Percentiles rank a stretch among this genome's conserved stretches.
Evolutionary conservation across 2,888 invertebrate species (phyloP).

Genomic region (Rhingia campestris): DNA sequence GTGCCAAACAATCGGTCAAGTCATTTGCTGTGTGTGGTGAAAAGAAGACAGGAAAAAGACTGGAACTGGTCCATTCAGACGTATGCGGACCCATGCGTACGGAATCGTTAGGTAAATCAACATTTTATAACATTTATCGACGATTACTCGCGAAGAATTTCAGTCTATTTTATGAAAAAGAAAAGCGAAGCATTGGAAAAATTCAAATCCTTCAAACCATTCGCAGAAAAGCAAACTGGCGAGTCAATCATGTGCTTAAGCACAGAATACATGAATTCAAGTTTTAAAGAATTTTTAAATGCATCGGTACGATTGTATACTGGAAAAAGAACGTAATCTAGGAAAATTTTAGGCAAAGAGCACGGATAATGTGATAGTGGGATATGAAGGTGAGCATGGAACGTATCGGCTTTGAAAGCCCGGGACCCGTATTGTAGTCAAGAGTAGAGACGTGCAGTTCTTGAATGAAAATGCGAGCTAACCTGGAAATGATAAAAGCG

Average conservation of each 20-base stretch:
- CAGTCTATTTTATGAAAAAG: neutral
- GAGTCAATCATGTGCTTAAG: too few species aligned
- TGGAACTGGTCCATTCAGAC: constrained; percentile 41
- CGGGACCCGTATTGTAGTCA: neutral
- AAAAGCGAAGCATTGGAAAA: constrained; percentile 19
- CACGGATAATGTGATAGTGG: constrained; percentile 2
- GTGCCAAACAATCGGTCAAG: neutral
- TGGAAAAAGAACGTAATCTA: constrained; percentile 3
- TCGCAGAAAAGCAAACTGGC: constrained; percentile 7
- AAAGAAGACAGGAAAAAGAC: constrained; percentile 9
- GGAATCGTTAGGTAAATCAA: constrained; percentile 15
- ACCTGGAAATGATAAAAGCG: too few species aligned
- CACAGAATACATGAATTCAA: constrained; percentile 1
- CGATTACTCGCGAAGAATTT: constrained; percentile 6
- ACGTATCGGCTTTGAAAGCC: too few species aligned
- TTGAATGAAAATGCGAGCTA: too few species aligned
- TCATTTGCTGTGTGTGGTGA: neutral
- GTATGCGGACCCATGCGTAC: constrained; percentile 34
- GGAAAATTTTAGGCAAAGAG: constrained; percentile 22
- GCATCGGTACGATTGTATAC: constrained; percentile 9
- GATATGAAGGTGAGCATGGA: too few species aligned
- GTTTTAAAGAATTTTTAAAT: constrained; percentile 3
- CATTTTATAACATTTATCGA: too few species aligned
- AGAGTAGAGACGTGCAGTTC: neutral
- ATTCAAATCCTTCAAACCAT: constrained; percentile 8